phyloP scores from a whole-genome alignment of 2,113 vertebrate genomes.

The Numenius arquata region DNA sequence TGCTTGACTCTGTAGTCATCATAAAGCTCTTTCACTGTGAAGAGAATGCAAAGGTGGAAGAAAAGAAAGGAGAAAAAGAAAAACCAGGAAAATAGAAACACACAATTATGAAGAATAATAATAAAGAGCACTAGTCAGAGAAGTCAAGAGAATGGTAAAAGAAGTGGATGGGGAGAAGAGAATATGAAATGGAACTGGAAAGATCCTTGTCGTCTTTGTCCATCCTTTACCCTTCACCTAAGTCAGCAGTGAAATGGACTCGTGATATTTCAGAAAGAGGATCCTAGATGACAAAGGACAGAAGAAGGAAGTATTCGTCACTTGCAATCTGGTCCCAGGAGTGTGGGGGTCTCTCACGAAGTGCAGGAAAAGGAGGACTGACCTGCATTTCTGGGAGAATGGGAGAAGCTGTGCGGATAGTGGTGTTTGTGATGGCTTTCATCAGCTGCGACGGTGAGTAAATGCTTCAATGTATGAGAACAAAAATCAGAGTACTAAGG shows the following conservation, averaged over 20 bases:
- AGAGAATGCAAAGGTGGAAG: background rate
- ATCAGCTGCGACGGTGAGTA: slow-evolving; percentile 39
- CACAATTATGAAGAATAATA: background rate
- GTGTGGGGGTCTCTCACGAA: background rate
- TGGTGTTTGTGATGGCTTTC: background rate
- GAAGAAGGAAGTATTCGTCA: slow-evolving; percentile 59
- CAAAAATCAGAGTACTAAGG: background rate
- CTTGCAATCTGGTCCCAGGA: background rate
- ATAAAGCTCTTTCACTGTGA: background rate
- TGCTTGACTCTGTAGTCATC: background rate
- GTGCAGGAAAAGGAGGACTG: background rate
- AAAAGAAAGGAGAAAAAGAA: background rate
- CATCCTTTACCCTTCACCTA: slow-evolving; percentile 2
- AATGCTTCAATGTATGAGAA: background rate
- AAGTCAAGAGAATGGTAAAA: background rate
- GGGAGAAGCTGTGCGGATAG: background rate
- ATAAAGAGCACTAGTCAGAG: background rate
- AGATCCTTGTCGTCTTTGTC: background rate
- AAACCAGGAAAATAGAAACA: background rate
- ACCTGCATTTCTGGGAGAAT: background rate
- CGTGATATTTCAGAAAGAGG: slow-evolving; percentile 57
- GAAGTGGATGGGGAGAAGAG: background rate
- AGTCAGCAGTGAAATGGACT: slow-evolving; percentile 34
- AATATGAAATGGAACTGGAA: background rate
- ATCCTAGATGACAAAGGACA: slow-evolving; percentile 33